Conservation (phyloP, 2,797 vertebrate species). For the Sebastes cheni region DNA sequence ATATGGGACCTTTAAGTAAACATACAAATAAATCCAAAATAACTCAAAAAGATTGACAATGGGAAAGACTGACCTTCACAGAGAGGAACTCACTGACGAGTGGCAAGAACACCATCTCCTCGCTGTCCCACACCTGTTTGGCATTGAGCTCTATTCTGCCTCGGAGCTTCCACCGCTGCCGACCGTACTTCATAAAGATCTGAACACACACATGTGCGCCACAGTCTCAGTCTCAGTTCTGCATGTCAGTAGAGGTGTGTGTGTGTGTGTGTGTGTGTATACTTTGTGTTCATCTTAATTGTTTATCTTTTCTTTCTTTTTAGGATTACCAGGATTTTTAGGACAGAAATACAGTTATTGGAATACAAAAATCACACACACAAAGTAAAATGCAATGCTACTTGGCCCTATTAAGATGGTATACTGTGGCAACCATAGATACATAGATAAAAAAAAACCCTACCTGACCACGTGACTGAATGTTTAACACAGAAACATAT, state of each 20-base stretch:
- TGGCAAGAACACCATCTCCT: constrained; percentile 93
- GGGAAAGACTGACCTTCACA: constrained; percentile 87
- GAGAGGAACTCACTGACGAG: constrained; percentile 94
- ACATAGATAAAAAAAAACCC: too few relatives aligned
- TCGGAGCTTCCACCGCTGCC: constrained; percentile 94
- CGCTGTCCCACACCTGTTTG: constrained; percentile 97
- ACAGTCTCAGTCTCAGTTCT: background rate
- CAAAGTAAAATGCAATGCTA: background rate
- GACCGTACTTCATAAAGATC: constrained; percentile 96
- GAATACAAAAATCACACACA: background rate
- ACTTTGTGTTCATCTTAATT: background rate
- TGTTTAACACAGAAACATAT: background rate
- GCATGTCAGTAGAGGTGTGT: background rate
- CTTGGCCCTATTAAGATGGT: background rate
- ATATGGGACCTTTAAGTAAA: background rate
- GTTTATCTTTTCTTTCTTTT: background rate
- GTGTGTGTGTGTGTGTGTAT: too few relatives aligned
- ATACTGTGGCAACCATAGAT: background rate
- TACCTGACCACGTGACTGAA: background rate
- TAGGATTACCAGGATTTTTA: background rate
- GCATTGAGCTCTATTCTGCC: constrained; percentile 93
- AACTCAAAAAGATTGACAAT: background rate
- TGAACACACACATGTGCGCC: constrained; percentile 53
- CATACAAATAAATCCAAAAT: background rate
- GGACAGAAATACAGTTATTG: background rate